Percentiles rank a stretch among this genome's conserved stretches.
Evolutionary conservation across 2,113 vertebrate species (phyloP).

Genomic region (Antennarius striatus): DNA sequence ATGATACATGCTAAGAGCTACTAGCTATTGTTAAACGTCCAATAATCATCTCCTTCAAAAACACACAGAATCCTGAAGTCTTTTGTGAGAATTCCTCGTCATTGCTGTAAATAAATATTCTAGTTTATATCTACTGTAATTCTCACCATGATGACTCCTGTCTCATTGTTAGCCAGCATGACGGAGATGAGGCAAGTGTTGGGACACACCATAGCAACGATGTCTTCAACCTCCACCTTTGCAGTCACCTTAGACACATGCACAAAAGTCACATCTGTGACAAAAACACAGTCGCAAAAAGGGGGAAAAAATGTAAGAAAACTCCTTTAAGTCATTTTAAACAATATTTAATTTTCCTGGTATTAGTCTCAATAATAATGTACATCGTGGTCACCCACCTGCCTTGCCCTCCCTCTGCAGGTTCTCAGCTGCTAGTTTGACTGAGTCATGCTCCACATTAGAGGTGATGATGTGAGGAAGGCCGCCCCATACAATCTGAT

Average conservation of each 20-base stretch:
- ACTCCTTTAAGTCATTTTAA: neutral
- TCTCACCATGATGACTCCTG: constrained; percentile 92
- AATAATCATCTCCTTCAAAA: neutral
- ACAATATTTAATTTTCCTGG: neutral
- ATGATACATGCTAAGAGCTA: too few species aligned
- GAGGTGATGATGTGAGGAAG: constrained; percentile 86
- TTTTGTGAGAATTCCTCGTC: neutral
- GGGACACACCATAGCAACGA: constrained; percentile 83
- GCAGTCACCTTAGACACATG: constrained; percentile 83
- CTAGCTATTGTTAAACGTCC: too few species aligned
- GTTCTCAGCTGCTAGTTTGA: constrained; percentile 83
- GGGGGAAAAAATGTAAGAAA: neutral
- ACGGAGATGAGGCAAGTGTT: constrained; percentile 91
- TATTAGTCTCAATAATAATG: too few species aligned
- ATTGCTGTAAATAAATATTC: neutral
- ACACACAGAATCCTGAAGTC: neutral
- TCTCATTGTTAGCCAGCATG: constrained; percentile 98
- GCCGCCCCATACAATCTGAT: constrained; percentile 12
- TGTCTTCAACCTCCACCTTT: constrained; percentile 83
- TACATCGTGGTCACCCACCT: constrained; percentile 67
- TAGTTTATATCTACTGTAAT: neutral
- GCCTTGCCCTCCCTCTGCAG: constrained; percentile 77
- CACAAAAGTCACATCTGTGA: constrained; percentile 87
- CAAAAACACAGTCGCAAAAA: neutral
- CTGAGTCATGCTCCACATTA: constrained; percentile 90